Base-by-base conservation (phyloP, 2,888 invertebrate genomes). In the Hypercompe scribonia region DNA sequence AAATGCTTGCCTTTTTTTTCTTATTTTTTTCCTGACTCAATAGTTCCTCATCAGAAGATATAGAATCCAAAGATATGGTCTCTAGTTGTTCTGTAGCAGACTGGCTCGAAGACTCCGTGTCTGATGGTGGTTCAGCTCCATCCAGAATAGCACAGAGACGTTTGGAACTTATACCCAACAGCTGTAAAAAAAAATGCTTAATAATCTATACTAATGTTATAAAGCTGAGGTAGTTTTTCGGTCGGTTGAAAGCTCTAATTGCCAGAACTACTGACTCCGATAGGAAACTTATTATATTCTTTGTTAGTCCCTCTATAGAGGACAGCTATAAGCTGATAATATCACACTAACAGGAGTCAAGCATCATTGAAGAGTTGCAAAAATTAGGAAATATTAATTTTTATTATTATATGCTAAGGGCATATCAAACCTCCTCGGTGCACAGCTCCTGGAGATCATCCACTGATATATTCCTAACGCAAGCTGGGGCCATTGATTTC, bases 61-160 rank as follows among this genome's bases (percentile, higher is more conserved):
- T 97, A 88, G 96, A 97, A 84, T 97, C 97, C 75, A 97, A 87
- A 0, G 97, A 96, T 72, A 97, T 96, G 3, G 96, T 96, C 86
- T 97, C 97, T 86, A 92, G 21, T 11, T 91, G 75, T 13, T 86
- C 93, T 0, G 93, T 86, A 0, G 88, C 87, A 0, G 91, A 90
- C 0, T 79, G 82, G 75, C 93, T 93, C 0, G 95, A 95, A 0
- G 95, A 94, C 71, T 95, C 95, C 0, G 96, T 95, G 82, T 96
- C 95, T 0, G 95, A 93, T 0, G 96, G 96, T 0, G 96, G 93
- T 1, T 92, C 93, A 0, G 92, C 95, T 0, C 95, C 96, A 21
- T 96, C 95, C 8, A 97, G 92, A 18, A 96, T 95, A 0, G 97
- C 96, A 50, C 95, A 92, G 0, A 97, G 91, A 0, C 97, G 95